Conservation (phyloP, 1,140 invertebrate species). For the Procambarus clarkii region DNA sequence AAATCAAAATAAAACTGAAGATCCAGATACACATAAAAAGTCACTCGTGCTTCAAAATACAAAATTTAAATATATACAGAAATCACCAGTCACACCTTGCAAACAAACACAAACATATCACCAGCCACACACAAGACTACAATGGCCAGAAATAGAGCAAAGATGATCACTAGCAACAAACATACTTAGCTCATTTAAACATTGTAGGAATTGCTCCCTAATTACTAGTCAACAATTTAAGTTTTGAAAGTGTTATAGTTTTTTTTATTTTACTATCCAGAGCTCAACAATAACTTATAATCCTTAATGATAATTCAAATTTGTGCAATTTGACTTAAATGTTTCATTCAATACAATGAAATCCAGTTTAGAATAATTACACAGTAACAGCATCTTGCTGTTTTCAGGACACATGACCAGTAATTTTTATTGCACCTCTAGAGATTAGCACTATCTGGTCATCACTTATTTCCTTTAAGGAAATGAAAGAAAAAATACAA, state of each 20-base stretch:
- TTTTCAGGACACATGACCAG: background rate
- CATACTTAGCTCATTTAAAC: background rate
- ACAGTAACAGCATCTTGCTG: background rate
- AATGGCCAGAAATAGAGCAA: slow-evolving; percentile 10
- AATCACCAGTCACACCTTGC: background rate
- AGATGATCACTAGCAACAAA: background rate
- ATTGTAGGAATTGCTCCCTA: background rate
- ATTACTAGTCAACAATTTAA: background rate
- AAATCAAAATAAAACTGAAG: background rate
- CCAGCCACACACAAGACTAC: slow-evolving; percentile 1
- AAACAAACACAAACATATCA: background rate
- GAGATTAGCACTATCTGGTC: background rate
- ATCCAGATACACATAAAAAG: background rate
- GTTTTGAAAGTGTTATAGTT: background rate
- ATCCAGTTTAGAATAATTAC: background rate
- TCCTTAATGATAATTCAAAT: background rate
- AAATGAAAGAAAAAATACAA: too few relatives aligned
- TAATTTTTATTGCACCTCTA: background rate
- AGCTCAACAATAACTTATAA: background rate
- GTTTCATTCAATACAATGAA: background rate
- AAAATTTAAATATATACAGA: background rate
- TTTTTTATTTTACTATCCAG: background rate
- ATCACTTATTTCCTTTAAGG: background rate
- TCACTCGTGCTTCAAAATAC: background rate
- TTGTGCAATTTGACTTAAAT: background rate